Evolutionary conservation across 92 coral and sea anemone species (phyloP), one percentile per base, ranked within the genome.

Genomic region (Epizoanthus illoricatus): DNA sequence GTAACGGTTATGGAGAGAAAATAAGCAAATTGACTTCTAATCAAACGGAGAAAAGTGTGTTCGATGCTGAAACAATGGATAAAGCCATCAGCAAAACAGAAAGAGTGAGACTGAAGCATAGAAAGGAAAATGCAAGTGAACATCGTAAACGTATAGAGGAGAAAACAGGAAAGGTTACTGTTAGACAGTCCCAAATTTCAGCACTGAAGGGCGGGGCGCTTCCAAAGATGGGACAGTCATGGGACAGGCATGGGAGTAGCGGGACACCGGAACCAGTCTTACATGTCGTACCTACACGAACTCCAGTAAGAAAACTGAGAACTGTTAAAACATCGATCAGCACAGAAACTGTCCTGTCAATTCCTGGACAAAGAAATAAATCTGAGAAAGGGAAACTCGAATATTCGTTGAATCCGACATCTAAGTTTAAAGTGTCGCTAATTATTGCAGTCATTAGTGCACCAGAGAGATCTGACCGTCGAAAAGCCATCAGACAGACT

Each of bases 361-460:
- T n/a, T 69, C 18, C 74, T 42, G 40, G 55, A 20, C 76, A 49
- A 47, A 72, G 23, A 55, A 23, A 74, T 18, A 19, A 24, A 4
- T 20, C 60, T 6, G 49, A 43, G n/a, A 41, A 64, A 10, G 56
- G 56, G 56, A 12, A 52, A 52, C 56, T 11, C 56, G 3, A 3
- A 7, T 9, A 52, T 52, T 52, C 56, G 10, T 52, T 52, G 56
- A 52, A 52, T 21, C 42, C 10, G 17, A 36, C 57, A 43, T 19
- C 40, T 15, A 47, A 16, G 52, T 10, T 41, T 0, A 78, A 78
- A 20, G 71, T 64, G 41, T 43, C 49, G 41, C 49, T 78, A 28
- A 78, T 78, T 20, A 78, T 78, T 63, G 82, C 82, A 3, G 52
- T 78, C 23, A 20, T 78, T 45, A 62, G 58, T 24, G 82, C 82